A percentile compares a stretch with the other conserved stretches of the same genome.
These are phyloP conservation scores for Dolichomitus sp. DNA, from an alignment of 2,888 invertebrate species.

Conservation along the genomic window DNA sequence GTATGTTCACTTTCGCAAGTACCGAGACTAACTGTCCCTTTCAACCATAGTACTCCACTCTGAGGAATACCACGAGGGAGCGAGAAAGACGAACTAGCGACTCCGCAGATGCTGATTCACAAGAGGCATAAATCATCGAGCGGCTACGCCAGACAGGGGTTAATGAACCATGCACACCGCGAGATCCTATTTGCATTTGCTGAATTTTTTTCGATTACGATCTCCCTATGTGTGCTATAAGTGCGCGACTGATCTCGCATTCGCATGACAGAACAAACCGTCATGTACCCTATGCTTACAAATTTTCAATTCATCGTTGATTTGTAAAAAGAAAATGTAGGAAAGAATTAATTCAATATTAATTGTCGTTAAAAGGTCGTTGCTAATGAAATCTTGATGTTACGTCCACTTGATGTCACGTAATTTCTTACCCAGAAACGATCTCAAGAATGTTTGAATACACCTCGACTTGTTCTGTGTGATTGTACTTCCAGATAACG, in stretches of 20 bases:
- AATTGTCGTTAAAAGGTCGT: background rate
- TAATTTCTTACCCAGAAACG: background rate
- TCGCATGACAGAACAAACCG: background rate
- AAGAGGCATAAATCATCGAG: conserved; percentile 63
- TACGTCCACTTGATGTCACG: background rate
- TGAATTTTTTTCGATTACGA: conserved; percentile 33
- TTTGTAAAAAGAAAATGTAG: background rate
- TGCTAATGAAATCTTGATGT: conserved; percentile 17
- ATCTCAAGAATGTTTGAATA: background rate
- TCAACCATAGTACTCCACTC: conserved; percentile 33
- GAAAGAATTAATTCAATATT: background rate
- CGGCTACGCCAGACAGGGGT: conserved; percentile 54
- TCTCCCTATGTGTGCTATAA: background rate
- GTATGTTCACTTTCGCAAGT: conserved; percentile 56
- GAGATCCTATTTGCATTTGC: conserved; percentile 45
- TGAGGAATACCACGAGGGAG: conserved; percentile 36
- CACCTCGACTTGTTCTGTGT: background rate
- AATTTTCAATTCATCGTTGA: background rate
- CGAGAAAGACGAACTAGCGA: conserved; percentile 46
- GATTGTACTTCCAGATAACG: conserved; percentile 1
- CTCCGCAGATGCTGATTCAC: conserved; percentile 65
- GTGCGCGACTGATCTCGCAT: background rate
- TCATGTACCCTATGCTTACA: background rate
- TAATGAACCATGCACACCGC: conserved; percentile 57
- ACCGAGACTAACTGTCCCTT: conserved; percentile 38